These are phyloP conservation scores for Enteromius fasciolatus DNA, from an alignment of 2,797 vertebrate species.

Conservation along the genomic window DNA sequence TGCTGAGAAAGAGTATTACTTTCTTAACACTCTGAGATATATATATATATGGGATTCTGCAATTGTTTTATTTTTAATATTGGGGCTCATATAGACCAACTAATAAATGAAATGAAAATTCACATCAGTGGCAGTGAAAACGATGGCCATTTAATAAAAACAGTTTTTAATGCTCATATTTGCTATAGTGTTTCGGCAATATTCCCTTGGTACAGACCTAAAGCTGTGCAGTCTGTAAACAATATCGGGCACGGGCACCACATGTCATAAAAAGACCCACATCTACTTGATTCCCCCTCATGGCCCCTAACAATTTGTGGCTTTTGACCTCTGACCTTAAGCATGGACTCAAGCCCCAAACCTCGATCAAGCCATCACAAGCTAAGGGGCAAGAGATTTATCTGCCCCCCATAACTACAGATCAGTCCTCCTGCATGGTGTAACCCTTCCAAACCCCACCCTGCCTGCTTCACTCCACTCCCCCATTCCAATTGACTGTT, in stretches of 20 bases:
- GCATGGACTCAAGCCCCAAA: slow-evolving; percentile 35
- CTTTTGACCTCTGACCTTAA: slow-evolving; percentile 56
- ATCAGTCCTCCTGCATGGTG: slow-evolving; percentile 38
- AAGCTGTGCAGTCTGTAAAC: neutral
- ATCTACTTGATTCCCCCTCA: slow-evolving; percentile 52
- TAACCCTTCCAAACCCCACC: slow-evolving; percentile 37
- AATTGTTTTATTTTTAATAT: too few relatives aligned
- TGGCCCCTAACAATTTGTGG: slow-evolving; percentile 47
- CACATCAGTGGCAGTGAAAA: neutral
- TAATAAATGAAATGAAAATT: slow-evolving; percentile 18
- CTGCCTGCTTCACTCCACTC: slow-evolving; percentile 19
- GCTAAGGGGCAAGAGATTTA: slow-evolving; percentile 58
- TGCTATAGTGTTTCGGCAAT: neutral
- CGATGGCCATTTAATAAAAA: neutral
- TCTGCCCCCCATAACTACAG: slow-evolving; percentile 44
- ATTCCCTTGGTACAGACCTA: neutral
- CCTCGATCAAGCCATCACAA: slow-evolving; percentile 51
- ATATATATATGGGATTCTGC: too few relatives aligned
- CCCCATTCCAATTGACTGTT: slow-evolving; percentile 61
- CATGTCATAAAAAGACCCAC: slow-evolving; percentile 55
- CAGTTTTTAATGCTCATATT: neutral
- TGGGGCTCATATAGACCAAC: too few relatives aligned
- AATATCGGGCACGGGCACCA: neutral
- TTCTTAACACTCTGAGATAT: neutral
- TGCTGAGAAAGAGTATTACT: neutral